Conservation (phyloP, 2,888 invertebrate species). For the Drosophila paramelanica region DNA sequence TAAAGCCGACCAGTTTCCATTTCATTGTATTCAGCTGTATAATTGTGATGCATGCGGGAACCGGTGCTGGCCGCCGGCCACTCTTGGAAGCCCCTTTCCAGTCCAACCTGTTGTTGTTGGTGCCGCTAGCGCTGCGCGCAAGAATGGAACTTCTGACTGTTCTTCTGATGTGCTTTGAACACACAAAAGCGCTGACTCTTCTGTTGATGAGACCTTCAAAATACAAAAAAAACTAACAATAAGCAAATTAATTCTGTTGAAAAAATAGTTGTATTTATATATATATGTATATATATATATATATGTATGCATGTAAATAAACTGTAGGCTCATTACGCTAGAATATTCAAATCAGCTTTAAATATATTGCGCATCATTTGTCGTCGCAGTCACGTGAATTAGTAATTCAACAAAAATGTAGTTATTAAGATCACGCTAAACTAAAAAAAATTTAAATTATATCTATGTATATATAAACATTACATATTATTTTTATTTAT, state of each 20-base stretch:
- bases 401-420: neutral
- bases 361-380: slow-evolving; percentile 31
- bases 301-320: slow-evolving; percentile 4
- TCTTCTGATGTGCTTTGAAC: slow-evolving; percentile 18
- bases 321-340: slow-evolving; percentile 6
- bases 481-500: neutral
- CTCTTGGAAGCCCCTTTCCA: slow-evolving; percentile 42
- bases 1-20: slow-evolving; percentile 66
- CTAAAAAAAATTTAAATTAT: neutral
- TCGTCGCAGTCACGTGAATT: slow-evolving; percentile 38
- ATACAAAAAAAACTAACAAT: slow-evolving; percentile 9
- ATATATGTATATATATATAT: neutral
- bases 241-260: slow-evolving; percentile 14
- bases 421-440: slow-evolving; percentile 8
- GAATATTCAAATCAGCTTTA: slow-evolving; percentile 2
- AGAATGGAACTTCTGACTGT: slow-evolving; percentile 19
- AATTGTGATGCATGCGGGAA: slow-evolving; percentile 35
- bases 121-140: slow-evolving; percentile 6
- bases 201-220: slow-evolving; percentile 1
- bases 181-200: slow-evolving; percentile 13
- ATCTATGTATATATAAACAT: no score
- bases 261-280: neutral
- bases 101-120: slow-evolving; percentile 30
- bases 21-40: slow-evolving; percentile 49
- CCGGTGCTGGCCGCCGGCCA: slow-evolving; percentile 48